Evolutionary conservation across 2,888 invertebrate species (phyloP).

Genomic region (Cantharis rustica): DNA sequence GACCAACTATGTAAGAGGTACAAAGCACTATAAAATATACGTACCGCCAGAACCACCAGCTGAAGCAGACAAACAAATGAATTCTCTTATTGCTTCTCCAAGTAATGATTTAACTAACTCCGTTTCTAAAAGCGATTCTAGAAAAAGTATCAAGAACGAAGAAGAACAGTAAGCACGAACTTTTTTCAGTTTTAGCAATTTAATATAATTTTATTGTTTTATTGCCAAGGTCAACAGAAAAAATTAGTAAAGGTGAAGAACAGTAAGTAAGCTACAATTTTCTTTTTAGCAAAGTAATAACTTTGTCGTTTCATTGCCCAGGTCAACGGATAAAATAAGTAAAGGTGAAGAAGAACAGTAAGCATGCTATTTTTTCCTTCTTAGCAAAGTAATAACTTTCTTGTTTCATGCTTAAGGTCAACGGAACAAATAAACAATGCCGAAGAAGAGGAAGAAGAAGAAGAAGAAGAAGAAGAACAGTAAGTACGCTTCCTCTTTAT

Average conservation of each 20-base stretch:
- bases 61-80: neutral
- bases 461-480: neutral
- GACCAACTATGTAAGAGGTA: conserved; percentile 50
- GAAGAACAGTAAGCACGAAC: neutral
- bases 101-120: neutral
- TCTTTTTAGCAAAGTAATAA: neutral
- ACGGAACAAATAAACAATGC: neutral
- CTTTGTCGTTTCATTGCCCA: neutral
- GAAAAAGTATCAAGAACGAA: neutral
- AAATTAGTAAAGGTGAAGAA: no score
- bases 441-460: no score
- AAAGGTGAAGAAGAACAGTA: neutral
- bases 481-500: neutral
- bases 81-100: neutral
- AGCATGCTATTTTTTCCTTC: neutral
- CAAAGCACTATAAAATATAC: conserved; percentile 57
- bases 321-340: neutral
- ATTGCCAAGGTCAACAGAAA: no score
- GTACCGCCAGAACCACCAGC: conserved; percentile 45
- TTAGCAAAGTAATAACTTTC: neutral
- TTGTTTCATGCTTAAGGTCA: neutral
- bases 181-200: neutral
- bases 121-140: neutral
- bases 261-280: no score
- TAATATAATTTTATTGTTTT: no score